phyloP scores from a whole-genome alignment of 2,797 vertebrate species.

The Darevskia nairensis region DNA sequence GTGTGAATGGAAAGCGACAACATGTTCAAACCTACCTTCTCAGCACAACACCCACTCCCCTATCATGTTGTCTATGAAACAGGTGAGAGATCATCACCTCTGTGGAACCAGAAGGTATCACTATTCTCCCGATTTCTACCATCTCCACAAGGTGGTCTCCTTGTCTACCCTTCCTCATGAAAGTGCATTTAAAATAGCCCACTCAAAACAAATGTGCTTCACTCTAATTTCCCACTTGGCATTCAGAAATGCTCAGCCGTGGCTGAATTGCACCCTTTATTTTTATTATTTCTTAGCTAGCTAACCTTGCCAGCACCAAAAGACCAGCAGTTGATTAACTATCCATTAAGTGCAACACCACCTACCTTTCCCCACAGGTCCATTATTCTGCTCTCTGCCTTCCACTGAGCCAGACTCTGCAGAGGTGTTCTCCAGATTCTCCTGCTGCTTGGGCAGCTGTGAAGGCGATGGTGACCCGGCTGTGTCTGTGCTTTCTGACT shows the following conservation, averaged over 20 bases:
- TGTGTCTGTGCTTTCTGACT: slow-evolving; percentile 61
- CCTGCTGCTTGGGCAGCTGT: slow-evolving; percentile 70
- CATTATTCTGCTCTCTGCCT: slow-evolving; percentile 75
- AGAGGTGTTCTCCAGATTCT: slow-evolving; percentile 68
- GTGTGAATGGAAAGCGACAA: not conserved
- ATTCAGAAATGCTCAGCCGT: not conserved
- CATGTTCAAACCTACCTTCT: not conserved
- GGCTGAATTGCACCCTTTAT: not conserved
- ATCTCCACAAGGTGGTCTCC: not conserved
- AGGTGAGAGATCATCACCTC: not conserved
- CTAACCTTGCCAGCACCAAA: not conserved
- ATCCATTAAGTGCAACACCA: not conserved
- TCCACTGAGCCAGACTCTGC: slow-evolving; percentile 68
- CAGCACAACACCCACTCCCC: not conserved
- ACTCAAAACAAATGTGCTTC: not conserved
- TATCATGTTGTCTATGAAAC: not conserved
- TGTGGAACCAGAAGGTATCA: not conserved
- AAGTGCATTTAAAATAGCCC: not conserved
- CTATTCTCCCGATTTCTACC: not conserved
- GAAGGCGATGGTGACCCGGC: slow-evolving; percentile 66
- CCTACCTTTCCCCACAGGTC: slow-evolving; percentile 77
- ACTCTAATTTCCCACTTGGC: not conserved
- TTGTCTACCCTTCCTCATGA: not conserved
- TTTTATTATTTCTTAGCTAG: not conserved
- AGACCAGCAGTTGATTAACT: not conserved